A percentile compares a stretch with the other conserved stretches of the same genome.
Evolutionary conservation across 2,797 vertebrate species (phyloP).

Genomic region (Urosaurus nigricauda): DNA sequence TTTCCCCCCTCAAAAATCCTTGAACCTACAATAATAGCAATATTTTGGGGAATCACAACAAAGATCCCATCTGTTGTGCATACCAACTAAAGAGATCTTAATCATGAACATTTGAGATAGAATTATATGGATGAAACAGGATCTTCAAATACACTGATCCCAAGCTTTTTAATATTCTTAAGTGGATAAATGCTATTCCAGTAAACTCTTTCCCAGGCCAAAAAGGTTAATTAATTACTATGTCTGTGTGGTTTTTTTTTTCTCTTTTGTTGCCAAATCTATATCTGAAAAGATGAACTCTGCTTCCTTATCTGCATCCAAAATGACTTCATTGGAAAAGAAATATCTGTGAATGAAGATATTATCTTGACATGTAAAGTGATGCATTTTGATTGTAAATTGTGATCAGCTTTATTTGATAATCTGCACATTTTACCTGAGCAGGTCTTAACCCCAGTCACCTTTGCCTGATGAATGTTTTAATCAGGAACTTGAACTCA

Average conservation of each 20-base stretch:
- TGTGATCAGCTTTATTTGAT: constrained; percentile 8
- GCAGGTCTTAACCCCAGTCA: not conserved
- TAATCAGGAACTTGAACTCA: not conserved
- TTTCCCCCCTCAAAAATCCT: too few species aligned
- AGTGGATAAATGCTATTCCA: too few species aligned
- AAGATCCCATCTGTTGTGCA: not conserved
- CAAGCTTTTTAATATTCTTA: too few species aligned
- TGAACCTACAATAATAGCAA: too few species aligned
- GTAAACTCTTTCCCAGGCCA: too few species aligned
- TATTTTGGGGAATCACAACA: too few species aligned
- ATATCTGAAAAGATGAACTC: not conserved
- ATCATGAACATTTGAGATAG: not conserved
- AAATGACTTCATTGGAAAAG: not conserved
- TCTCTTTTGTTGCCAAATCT: not conserved
- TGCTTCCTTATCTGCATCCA: not conserved
- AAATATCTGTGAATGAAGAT: not conserved
- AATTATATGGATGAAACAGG: too few species aligned
- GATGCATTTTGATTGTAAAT: constrained; percentile 2
- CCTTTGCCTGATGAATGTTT: not conserved
- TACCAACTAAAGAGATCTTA: not conserved
- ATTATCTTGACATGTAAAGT: not conserved
- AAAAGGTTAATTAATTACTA: too few species aligned
- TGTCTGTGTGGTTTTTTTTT: too few species aligned
- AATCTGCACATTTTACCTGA: not conserved
- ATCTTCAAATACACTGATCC: too few species aligned